phyloP scores from a whole-genome alignment of 2,113 vertebrate genomes.

The Engystomops pustulosus region DNA sequence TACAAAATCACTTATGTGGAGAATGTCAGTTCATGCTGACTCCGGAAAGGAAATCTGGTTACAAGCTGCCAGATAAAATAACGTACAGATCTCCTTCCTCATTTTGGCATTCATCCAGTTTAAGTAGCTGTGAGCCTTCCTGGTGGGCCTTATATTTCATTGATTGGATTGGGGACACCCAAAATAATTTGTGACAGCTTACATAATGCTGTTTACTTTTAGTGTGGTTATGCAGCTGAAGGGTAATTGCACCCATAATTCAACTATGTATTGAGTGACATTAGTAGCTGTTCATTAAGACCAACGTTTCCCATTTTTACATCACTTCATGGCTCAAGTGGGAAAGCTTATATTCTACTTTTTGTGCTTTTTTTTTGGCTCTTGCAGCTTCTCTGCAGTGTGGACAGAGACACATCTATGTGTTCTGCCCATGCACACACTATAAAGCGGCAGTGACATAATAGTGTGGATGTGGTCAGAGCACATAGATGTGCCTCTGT shows the following conservation, averaged over 20 bases:
- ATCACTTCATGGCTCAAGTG: not conserved
- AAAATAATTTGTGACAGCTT: slow-evolving; percentile 4
- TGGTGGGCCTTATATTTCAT: slow-evolving; percentile 27
- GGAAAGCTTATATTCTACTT: not conserved
- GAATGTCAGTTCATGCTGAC: slow-evolving; percentile 42
- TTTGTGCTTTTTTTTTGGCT: too few relatives aligned
- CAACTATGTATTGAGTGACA: not conserved
- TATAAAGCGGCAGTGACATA: too few relatives aligned
- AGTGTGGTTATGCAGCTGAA: not conserved
- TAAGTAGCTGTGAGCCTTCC: slow-evolving; percentile 31
- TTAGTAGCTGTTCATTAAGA: not conserved
- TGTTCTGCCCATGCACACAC: too few relatives aligned
- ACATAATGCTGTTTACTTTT: not conserved
- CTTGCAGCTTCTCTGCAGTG: too few relatives aligned
- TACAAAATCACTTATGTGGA: slow-evolving; percentile 20
- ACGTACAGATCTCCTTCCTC: slow-evolving; percentile 26
- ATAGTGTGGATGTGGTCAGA: too few relatives aligned
- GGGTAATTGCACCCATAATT: not conserved
- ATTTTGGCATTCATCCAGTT: not conserved
- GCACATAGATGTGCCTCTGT: too few relatives aligned
- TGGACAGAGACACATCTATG: too few relatives aligned
- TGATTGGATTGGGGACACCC: not conserved
- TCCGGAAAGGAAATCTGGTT: slow-evolving; percentile 23
- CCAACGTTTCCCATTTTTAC: not conserved
- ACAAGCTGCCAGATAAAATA: slow-evolving; percentile 46